phyloP scores from a whole-genome alignment of 2,888 invertebrate genomes.

The Rhodophaea formosa region DNA sequence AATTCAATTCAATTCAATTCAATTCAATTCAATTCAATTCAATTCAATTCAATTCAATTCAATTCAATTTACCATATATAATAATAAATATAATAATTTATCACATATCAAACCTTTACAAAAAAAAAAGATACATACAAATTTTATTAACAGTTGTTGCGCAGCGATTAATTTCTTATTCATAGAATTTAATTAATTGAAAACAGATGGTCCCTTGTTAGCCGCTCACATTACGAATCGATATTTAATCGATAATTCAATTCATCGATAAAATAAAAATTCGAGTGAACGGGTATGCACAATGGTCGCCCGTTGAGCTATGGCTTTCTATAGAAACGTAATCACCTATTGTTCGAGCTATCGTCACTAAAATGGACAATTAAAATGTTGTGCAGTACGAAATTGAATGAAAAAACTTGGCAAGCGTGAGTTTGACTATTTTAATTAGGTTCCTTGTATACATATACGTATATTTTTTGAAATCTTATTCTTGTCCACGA shows the following conservation, averaged over 20 bases:
- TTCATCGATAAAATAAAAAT: conserved; percentile 53
- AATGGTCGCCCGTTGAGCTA: conserved; percentile 70
- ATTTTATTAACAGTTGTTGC: conserved; percentile 44
- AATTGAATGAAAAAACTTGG: conserved; percentile 8
- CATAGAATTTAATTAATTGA: conserved; percentile 68
- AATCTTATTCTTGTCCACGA: too few relatives aligned
- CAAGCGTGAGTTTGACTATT: background rate
- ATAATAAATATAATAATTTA: too few relatives aligned
- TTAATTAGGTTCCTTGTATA: background rate
- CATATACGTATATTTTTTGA: background rate
- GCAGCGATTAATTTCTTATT: conserved; percentile 46
- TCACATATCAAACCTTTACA: conserved; percentile 12
- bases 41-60: too few relatives aligned
- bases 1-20: too few relatives aligned
- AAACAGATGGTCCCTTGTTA: conserved; percentile 79
- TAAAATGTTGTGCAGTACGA: conserved; percentile 41
- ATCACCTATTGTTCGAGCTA: conserved; percentile 75
- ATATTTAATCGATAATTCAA: conserved; percentile 65
- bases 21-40: too few relatives aligned
- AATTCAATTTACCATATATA: too few relatives aligned
- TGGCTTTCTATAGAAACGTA: conserved; percentile 68
- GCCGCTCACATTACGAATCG: conserved; percentile 54
- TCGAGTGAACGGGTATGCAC: conserved; percentile 59
- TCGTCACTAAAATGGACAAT: conserved; percentile 61
- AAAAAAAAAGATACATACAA: conserved; percentile 31